phyloP scores from a whole-genome alignment of 2,797 vertebrate genomes.

The Esox lucius region DNA sequence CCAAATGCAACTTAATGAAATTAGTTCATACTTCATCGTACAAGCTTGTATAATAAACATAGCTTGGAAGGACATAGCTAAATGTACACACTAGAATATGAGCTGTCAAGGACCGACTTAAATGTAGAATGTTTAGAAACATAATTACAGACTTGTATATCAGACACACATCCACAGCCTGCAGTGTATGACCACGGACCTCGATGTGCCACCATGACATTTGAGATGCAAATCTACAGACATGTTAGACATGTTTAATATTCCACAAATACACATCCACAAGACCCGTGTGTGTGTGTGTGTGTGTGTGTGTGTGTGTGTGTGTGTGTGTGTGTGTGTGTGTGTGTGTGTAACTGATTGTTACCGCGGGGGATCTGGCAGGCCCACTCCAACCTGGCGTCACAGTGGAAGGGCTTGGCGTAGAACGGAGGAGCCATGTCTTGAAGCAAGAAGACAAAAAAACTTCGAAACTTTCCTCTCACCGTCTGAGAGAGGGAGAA shows the following conservation, averaged over 20 bases:
- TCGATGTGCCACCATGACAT: too few species aligned
- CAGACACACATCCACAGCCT: too few species aligned
- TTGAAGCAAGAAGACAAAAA: conserved; percentile 45
- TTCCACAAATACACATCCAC: background rate
- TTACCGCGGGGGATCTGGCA: conserved; percentile 94
- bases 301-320: background rate
- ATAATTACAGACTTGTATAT: too few species aligned
- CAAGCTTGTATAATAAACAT: too few species aligned
- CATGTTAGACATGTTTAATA: background rate
- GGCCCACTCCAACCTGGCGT: conserved; percentile 89
- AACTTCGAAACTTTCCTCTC: conserved; percentile 50
- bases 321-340: too few species aligned
- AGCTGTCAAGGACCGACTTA: too few species aligned
- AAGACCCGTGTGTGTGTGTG: background rate
- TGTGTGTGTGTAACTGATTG: background rate
- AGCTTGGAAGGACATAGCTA: too few species aligned
- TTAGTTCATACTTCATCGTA: too few species aligned
- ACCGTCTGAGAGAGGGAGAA: conserved; percentile 53
- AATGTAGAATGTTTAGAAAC: too few species aligned
- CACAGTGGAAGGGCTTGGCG: conserved; percentile 89
- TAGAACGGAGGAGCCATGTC: conserved; percentile 63
- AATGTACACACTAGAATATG: too few species aligned
- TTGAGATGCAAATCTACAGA: background rate
- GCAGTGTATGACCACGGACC: too few species aligned
- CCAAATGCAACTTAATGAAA: too few species aligned